Evolutionary conservation across 2,888 invertebrate genomes (phyloP).

Genomic region (Oscheius sp.): DNA sequence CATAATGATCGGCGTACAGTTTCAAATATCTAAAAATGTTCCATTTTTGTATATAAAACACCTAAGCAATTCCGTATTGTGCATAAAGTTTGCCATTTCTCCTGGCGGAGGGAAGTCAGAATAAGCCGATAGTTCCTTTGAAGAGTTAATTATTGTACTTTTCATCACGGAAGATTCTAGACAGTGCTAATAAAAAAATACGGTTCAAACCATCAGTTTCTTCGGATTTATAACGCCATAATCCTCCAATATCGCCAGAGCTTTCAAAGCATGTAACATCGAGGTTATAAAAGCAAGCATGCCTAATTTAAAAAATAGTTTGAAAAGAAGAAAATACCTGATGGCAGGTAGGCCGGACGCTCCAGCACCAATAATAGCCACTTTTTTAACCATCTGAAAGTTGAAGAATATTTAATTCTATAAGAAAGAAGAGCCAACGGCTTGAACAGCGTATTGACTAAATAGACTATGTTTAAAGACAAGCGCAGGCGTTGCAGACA

Average conservation of each 20-base stretch:
- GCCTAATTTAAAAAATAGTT: slow-evolving; percentile 29
- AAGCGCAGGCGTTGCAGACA: too few relatives aligned
- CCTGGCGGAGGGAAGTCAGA: slow-evolving; percentile 73
- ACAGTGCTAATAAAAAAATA: not conserved
- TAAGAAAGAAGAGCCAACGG: too few relatives aligned
- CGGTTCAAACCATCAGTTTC: not conserved
- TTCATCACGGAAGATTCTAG: slow-evolving; percentile 69
- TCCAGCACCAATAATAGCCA: slow-evolving; percentile 47
- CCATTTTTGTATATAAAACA: too few relatives aligned
- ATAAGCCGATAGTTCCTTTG: slow-evolving; percentile 71
- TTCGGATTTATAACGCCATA: not conserved
- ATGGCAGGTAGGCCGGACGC: slow-evolving; percentile 50
- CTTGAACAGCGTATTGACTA: too few relatives aligned
- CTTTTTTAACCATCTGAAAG: slow-evolving; percentile 14
- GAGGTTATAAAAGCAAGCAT: slow-evolving; percentile 60
- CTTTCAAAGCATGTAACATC: slow-evolving; percentile 70
- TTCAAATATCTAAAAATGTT: slow-evolving; percentile 58
- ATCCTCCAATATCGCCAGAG: slow-evolving; percentile 49
- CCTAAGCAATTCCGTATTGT: slow-evolving; percentile 48
- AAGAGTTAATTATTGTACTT: slow-evolving; percentile 71
- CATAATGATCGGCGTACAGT: slow-evolving; percentile 64
- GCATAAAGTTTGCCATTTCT: slow-evolving; percentile 54
- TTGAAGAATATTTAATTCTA: too few relatives aligned
- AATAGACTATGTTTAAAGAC: too few relatives aligned
- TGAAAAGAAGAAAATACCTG: too few relatives aligned